Evolutionary conservation across 2,113 vertebrate species (phyloP).

Genomic region (Cichladusa arquata): DNA sequence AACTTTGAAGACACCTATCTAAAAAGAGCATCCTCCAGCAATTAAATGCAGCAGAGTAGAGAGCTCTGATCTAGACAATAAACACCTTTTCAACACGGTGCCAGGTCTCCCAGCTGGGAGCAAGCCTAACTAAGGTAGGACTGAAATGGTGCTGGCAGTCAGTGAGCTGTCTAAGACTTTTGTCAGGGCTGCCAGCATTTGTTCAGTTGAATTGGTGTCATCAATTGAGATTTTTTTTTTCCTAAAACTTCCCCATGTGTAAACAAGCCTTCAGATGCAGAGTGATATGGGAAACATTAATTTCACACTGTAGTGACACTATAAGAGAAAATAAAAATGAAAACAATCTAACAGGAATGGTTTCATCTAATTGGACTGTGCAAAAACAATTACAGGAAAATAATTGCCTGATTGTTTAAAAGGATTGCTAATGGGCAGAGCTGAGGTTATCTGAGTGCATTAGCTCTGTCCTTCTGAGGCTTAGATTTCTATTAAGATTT

Average conservation of each 20-base stretch:
- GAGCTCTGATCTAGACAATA: slow-evolving; percentile 23
- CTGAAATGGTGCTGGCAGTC: not conserved
- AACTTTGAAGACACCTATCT: slow-evolving; percentile 19
- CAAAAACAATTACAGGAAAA: slow-evolving; percentile 58
- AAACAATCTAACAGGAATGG: slow-evolving; percentile 39
- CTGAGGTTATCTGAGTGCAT: slow-evolving; percentile 41
- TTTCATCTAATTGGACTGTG: slow-evolving; percentile 46
- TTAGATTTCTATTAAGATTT: slow-evolving; percentile 60
- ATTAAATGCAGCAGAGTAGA: not conserved
- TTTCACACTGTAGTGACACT: slow-evolving; percentile 38
- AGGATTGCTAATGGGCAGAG: slow-evolving; percentile 47
- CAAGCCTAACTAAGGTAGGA: not conserved
- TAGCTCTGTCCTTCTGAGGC: slow-evolving; percentile 2
- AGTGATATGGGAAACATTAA: not conserved
- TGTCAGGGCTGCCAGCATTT: not conserved
- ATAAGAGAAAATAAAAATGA: slow-evolving; percentile 40
- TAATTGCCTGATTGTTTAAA: slow-evolving; percentile 63
- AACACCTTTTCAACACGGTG: not conserved
- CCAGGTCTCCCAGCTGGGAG: slow-evolving; percentile 5
- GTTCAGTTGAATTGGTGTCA: not conserved
- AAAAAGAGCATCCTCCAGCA: slow-evolving; percentile 15
- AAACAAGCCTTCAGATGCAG: slow-evolving; percentile 22
- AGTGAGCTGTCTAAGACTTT: not conserved
- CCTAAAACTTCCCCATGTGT: not conserved
- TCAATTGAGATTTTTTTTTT: not conserved